Evolutionary conservation across 2,888 invertebrate genomes (phyloP).

Genomic region (Busseola fusca): DNA sequence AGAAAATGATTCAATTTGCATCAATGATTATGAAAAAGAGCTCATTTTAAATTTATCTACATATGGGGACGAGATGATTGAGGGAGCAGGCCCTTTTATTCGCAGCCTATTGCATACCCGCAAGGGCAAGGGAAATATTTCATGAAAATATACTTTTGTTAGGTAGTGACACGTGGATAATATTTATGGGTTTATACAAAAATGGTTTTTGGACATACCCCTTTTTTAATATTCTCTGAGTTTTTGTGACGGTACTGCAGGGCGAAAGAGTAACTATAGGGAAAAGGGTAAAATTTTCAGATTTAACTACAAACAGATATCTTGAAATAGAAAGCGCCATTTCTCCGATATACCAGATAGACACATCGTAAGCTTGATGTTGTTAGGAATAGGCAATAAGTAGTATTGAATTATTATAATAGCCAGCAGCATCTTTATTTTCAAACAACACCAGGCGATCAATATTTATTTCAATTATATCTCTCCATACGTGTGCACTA

Average conservation of each 20-base stretch:
- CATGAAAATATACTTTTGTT: constrained; percentile 64
- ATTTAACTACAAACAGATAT: neutral
- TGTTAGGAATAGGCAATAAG: constrained; percentile 14
- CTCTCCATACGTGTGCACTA: constrained; percentile 25
- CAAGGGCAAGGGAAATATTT: constrained; percentile 56
- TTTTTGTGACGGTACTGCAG: constrained; percentile 17
- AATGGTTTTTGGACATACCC: constrained; percentile 28
- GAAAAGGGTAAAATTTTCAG: constrained; percentile 8
- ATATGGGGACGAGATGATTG: constrained; percentile 57
- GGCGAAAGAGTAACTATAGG: constrained; percentile 13
- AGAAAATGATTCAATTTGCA: constrained; percentile 41
- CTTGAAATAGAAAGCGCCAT: constrained; percentile 22
- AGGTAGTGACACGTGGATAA: constrained; percentile 56
- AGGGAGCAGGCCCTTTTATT: constrained; percentile 55
- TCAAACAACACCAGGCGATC: constrained; percentile 10
- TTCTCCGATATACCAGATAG: constrained; percentile 7
- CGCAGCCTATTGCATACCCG: constrained; percentile 48
- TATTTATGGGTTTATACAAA: constrained; percentile 56
- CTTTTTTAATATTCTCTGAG: constrained; percentile 18
- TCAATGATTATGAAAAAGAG: constrained; percentile 53
- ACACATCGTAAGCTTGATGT: neutral
- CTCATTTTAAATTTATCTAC: constrained; percentile 52
- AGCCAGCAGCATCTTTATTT: constrained; percentile 22
- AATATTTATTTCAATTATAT: constrained; percentile 47
- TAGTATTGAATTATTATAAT: constrained; percentile 13